Base-by-base conservation (phyloP, 2,113 vertebrate genomes). In the Rhizomys pruinosus region DNA sequence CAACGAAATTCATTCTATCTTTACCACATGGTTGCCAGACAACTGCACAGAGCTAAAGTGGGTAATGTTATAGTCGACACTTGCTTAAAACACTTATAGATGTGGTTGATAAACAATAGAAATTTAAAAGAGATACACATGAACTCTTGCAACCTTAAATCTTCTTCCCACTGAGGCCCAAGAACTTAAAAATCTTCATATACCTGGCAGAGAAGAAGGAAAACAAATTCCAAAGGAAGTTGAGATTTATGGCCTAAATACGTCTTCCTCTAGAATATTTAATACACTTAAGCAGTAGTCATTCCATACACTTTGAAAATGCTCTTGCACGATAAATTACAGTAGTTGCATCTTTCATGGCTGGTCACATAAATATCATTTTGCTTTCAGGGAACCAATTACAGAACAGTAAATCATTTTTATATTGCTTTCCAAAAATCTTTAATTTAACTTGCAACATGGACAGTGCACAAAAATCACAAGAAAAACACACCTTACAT, bases 321-420 rank as follows among this genome's bases (percentile, higher is more conserved):
- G 80, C 37, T 86, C 68, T 93, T 95, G 66, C 37, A 44, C 78
- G 19, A 97, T 94, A 87, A 97, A 95, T 97, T 97, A 96, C 61
- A 96, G 96, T 23, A 69, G 87, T 72, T 74, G 82, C 90, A 95
- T 93, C 95, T 97, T 97, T 91, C 96, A 89, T 79, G 93, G 96
- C 93, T 81, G 89, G 47, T 94, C 88, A 93, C 69, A 95, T 93
- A 96, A 97, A 92, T 96, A 89, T 61, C 22, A 71, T 96, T 94
- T 90, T 71, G 7, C 90, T 90, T 96, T 90, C 94, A 88, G 89
- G 94, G 97, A 97, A 97, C 96, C 96, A 97, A 97, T 96, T 97
- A 98, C 11, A 73, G 81, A 93, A 89, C 73, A 93, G 91, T 96
- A 98, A 95, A 97, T 97, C 97, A 96, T 64, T 97, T 89, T 94